Conservation (phyloP, 2,888 invertebrate species). For the Kryphioiulus occultus region DNA sequence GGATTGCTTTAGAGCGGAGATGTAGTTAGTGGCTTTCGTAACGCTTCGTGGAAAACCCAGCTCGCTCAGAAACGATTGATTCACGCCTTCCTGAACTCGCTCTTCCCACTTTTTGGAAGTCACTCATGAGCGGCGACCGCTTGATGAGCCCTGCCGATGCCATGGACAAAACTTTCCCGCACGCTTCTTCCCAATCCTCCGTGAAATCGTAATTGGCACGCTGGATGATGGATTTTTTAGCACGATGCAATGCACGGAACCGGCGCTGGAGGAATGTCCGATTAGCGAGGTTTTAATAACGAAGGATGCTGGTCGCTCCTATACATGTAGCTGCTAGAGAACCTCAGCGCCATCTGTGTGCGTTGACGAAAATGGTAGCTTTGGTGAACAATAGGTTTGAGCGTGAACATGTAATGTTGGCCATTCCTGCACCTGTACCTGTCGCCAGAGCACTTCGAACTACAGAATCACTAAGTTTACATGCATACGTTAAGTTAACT, state of each 20-base stretch:
- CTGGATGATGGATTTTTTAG: not conserved
- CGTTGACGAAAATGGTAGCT: too few relatives aligned
- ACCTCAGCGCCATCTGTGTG: too few relatives aligned
- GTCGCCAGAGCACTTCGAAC: too few relatives aligned
- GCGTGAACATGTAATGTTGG: too few relatives aligned
- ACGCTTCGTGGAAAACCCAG: not conserved
- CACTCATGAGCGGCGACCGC: not conserved
- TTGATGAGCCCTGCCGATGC: not conserved
- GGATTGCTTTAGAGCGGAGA: slow-evolving; percentile 8
- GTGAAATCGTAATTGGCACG: not conserved
- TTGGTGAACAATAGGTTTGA: too few relatives aligned
- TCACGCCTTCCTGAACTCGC: slow-evolving; percentile 20
- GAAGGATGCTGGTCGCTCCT: too few relatives aligned
- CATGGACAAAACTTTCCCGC: not conserved
- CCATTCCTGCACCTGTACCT: too few relatives aligned
- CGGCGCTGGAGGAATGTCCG: not conserved
- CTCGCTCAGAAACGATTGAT: not conserved
- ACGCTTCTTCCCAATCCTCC: not conserved
- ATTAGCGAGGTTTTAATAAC: too few relatives aligned
- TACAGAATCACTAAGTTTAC: too few relatives aligned
- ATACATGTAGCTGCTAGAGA: too few relatives aligned
- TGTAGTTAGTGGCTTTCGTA: slow-evolving; percentile 30
- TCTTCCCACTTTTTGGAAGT: not conserved
- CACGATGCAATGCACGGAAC: not conserved
- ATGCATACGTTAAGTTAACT: too few relatives aligned